A percentile compares a stretch with the other conserved stretches of the same genome.
Evolutionary conservation across 2,888 invertebrate species (phyloP).

Genomic region (Spisula solida): DNA sequence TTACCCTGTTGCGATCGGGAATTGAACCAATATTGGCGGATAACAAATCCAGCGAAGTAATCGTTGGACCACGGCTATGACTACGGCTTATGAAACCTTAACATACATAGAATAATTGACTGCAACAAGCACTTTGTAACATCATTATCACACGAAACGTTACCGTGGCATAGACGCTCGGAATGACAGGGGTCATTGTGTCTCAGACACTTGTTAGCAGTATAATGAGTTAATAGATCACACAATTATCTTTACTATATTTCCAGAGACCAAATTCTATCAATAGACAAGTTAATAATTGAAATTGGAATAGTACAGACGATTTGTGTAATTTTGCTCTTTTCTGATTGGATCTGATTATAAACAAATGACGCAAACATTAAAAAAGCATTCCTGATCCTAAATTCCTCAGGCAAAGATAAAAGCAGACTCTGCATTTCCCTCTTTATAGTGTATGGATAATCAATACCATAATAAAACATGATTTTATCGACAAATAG

Average conservation of each 20-base stretch:
- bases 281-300: no score
- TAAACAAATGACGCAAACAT: background rate
- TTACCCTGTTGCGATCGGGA: no score
- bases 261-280: no score
- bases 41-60: no score
- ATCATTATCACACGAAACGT: background rate
- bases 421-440: background rate
- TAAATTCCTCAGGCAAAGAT: background rate
- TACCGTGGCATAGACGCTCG: background rate
- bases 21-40: no score
- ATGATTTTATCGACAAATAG: background rate
- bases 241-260: no score
- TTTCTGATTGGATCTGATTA: background rate
- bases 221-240: background rate
- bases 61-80: no score
- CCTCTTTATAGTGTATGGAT: background rate
- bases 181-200: background rate
- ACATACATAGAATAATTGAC: no score
- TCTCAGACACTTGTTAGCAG: background rate
- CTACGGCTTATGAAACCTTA: no score
- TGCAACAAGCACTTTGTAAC: no score
- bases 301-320: no score
- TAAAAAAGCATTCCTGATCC: background rate
- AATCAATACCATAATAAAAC: constrained; percentile 13
- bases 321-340: background rate